Percentiles rank a stretch among this genome's conserved stretches.
These are phyloP conservation scores for Callyntrura sp. DNA, from an alignment of 2,888 invertebrate species.

Conservation along the genomic window DNA sequence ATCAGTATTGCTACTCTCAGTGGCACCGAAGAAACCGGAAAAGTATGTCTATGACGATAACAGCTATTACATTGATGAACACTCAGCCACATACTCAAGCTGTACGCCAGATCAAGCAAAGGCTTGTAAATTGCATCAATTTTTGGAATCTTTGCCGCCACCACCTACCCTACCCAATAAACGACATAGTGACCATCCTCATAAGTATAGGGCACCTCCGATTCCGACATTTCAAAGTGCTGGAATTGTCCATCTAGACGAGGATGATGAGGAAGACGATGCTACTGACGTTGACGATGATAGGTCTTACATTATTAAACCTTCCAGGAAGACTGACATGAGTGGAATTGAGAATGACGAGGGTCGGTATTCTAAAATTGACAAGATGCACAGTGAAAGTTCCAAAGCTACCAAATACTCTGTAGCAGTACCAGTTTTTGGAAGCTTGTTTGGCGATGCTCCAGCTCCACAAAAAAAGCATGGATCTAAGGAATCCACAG, in stretches of 20 bases:
- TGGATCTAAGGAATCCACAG: background rate
- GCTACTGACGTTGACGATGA: slow-evolving; percentile 4
- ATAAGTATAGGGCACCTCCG: slow-evolving; percentile 64
- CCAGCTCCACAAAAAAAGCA: slow-evolving; percentile 8
- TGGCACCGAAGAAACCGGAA: slow-evolving; percentile 82
- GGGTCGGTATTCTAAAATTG: slow-evolving; percentile 62
- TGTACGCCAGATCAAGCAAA: slow-evolving; percentile 81
- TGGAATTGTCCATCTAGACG: background rate
- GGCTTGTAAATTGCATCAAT: slow-evolving; percentile 80
- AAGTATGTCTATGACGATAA: slow-evolving; percentile 83
- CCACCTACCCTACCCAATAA: slow-evolving; percentile 26
- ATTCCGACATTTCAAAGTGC: slow-evolving; percentile 43
- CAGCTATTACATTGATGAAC: slow-evolving; percentile 82
- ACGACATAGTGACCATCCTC: slow-evolving; percentile 39
- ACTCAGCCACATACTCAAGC: slow-evolving; percentile 81
- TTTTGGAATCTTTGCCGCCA: slow-evolving; percentile 77
- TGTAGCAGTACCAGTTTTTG: slow-evolving; percentile 55
- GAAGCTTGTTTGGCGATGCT: slow-evolving; percentile 56
- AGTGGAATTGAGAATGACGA: slow-evolving; percentile 47
- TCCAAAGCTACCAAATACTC: slow-evolving; percentile 4
- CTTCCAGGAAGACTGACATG: slow-evolving; percentile 24
- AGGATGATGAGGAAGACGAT: slow-evolving; percentile 27
- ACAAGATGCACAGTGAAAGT: slow-evolving; percentile 63
- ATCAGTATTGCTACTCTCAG: slow-evolving; percentile 79
- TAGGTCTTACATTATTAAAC: slow-evolving; percentile 46